Conservation (phyloP, 2,797 vertebrate species). For the Platyrinchus mystaceus region DNA sequence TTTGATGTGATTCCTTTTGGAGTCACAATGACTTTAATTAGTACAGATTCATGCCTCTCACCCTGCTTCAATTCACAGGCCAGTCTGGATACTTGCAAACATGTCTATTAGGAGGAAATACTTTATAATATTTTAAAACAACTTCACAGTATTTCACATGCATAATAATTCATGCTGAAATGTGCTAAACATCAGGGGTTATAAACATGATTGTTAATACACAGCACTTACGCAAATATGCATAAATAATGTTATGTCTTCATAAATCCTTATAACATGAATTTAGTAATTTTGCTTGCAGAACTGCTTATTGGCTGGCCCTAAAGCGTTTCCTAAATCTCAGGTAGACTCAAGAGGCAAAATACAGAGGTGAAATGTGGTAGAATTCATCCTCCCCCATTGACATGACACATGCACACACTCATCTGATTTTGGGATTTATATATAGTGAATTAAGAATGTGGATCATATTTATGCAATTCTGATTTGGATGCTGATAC, state of each 20-base stretch:
- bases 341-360: not conserved
- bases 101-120: constrained; percentile 18
- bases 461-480: constrained; percentile 1
- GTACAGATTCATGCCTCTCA: not conserved
- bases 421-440: not conserved
- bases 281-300: not conserved
- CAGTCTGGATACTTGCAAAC: not conserved
- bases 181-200: not conserved
- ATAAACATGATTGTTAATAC: constrained; percentile 32
- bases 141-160: not conserved
- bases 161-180: constrained; percentile 37
- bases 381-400: not conserved
- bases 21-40: not conserved
- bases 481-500: constrained; percentile 22
- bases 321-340: constrained; percentile 11
- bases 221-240: not conserved
- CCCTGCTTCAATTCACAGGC: not conserved
- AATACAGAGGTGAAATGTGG: not conserved
- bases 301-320: not conserved
- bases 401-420: not conserved
- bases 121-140: constrained; percentile 24
- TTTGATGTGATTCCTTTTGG: not conserved
- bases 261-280: not conserved
- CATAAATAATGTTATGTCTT: constrained; percentile 17
- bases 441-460: not conserved